Base-by-base conservation (phyloP, 2,888 invertebrate genomes). In the Melipona beecheii region DNA sequence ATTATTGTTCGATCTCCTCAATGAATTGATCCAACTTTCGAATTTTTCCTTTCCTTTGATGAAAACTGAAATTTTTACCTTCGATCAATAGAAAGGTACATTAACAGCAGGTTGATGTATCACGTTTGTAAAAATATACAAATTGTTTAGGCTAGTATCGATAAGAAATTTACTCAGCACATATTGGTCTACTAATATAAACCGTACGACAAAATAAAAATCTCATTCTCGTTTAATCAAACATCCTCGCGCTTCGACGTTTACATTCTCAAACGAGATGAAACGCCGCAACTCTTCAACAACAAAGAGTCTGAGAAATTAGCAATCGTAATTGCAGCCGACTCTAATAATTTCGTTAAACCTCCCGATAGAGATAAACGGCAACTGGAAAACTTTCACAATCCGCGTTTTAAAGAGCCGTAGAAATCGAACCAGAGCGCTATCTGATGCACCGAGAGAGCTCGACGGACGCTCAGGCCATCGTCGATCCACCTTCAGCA, bases 321-420 rank as follows among this genome's bases (percentile, higher is more conserved):
- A 31, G 54, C 54, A 19, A 54, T 54, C n/a, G 27, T 43, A 56
- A 62, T 27, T 43, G 62, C 69, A 27, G 19, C 54, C 64, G 21
- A n/a, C 65, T 27, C 15, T 58, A 52, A 76, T 76, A 76, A 70
- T 70, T 71, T 76, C 76, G 58, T 75, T 68, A 24, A 52, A 27
- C 54, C 62, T 75, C 17, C 36, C 65, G 11, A 4, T 21, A n/a
- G n/a, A 50, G 64, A 70, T 62, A 54, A 52, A n/a, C 56, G 36
- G n/a, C n/a, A 60, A 65, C 36, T 27, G 31, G n/a, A 54, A 21
- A 9, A 15, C 54, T 72, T 80, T 66, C 79, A 17, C 70, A 43
- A 71, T 49, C 4, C 31, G 24, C 58, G 70, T 56, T 17, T 9
- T 0, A 56, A 74, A 79, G 52, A 49, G 62, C 70, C 60, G 21